phyloP scores from a whole-genome alignment of 2,797 vertebrate species.

The Agapornis canus region DNA sequence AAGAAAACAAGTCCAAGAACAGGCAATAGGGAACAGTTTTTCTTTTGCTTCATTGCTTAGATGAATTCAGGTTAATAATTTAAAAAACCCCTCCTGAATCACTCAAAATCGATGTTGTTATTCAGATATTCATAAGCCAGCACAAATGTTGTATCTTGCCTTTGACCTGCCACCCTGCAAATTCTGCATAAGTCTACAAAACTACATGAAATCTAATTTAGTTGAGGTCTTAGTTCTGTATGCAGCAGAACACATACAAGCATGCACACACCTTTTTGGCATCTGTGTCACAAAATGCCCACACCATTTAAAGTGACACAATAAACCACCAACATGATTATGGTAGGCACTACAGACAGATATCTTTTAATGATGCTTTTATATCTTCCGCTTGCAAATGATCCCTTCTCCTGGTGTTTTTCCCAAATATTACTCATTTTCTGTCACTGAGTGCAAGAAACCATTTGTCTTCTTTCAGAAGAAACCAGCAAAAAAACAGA shows the following conservation, averaged over 20 bases:
- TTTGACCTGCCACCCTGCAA: background rate
- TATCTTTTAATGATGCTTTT: background rate
- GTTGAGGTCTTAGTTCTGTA: background rate
- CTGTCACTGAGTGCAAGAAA: background rate
- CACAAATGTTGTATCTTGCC: background rate
- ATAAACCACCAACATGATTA: background rate
- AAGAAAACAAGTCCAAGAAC: background rate
- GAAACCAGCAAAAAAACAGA: background rate
- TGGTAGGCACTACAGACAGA: background rate
- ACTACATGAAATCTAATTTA: background rate
- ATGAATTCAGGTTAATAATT: background rate
- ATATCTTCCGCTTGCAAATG: background rate
- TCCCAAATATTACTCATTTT: background rate
- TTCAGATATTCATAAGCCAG: background rate
- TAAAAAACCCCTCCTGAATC: background rate
- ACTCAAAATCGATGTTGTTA: background rate
- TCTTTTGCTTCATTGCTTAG: background rate
- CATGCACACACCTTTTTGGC: fast-evolving
- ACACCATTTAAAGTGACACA: background rate
- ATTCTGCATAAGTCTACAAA: background rate
- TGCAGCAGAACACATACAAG: background rate
- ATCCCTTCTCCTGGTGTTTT: background rate
- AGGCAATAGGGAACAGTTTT: background rate
- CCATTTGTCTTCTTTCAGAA: background rate
- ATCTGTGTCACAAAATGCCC: background rate